Evolutionary conservation across 2,797 vertebrate genomes (phyloP).

Genomic region (Chaunax sp.): DNA sequence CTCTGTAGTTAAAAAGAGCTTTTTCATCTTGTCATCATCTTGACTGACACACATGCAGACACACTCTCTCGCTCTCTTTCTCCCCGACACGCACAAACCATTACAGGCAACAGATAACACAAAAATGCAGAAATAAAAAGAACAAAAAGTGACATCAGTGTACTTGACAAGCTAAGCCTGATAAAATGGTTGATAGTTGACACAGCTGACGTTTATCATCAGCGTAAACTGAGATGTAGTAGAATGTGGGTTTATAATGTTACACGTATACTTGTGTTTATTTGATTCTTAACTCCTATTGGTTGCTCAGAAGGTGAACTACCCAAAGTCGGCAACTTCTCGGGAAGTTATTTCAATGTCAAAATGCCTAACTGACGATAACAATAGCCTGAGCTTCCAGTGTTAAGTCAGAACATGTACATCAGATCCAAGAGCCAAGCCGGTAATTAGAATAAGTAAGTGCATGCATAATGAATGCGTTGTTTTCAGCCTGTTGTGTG

Average conservation of each 20-base stretch:
- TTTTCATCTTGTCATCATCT: no score
- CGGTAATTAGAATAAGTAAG: conserved; percentile 39
- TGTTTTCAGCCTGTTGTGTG: conserved; percentile 40
- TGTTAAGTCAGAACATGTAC: conserved; percentile 38
- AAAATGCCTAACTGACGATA: neutral
- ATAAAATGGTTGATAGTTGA: no score
- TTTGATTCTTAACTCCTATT: neutral
- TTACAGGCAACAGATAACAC: no score
- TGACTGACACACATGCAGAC: neutral
- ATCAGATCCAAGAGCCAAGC: conserved; percentile 39
- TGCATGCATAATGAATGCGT: conserved; percentile 44
- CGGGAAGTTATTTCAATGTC: conserved; percentile 4
- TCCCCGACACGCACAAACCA: no score
- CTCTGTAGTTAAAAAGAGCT: no score
- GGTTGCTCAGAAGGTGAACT: neutral
- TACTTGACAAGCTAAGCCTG: no score
- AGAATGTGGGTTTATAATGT: neutral
- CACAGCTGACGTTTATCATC: neutral
- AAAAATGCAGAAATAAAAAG: no score
- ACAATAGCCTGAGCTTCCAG: neutral
- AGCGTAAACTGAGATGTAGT: neutral
- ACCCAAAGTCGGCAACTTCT: conserved; percentile 3
- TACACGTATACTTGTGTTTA: neutral
- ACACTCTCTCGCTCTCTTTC: neutral
- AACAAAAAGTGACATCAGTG: no score